Evolutionary conservation across 2,888 invertebrate genomes (phyloP).

Genomic region (Idaea aversata): DNA sequence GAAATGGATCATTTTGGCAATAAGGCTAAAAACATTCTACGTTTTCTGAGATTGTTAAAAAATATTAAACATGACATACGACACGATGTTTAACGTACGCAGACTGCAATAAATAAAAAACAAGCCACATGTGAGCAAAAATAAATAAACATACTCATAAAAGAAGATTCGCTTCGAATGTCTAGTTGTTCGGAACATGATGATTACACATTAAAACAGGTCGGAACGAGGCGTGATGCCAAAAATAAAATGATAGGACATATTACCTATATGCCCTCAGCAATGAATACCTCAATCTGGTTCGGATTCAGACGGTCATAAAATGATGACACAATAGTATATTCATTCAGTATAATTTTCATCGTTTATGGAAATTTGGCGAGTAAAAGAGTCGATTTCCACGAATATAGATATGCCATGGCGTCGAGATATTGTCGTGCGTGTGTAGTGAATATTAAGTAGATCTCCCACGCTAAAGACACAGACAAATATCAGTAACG

Average conservation of each 20-base stretch:
- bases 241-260: slow-evolving; percentile 47
- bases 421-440: slow-evolving; percentile 6
- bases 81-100: not conserved
- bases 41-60: not conserved
- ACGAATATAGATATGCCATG: slow-evolving; percentile 19
- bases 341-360: slow-evolving; percentile 17
- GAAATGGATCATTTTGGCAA: not conserved
- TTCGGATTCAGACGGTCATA: slow-evolving; percentile 9
- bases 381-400: slow-evolving; percentile 17
- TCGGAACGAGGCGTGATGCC: slow-evolving; percentile 47
- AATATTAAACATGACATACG: not conserved
- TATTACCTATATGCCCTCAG: slow-evolving; percentile 35
- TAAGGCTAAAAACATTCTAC: not conserved
- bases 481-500: slow-evolving; percentile 39
- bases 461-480: slow-evolving; percentile 44
- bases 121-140: slow-evolving; percentile 20
- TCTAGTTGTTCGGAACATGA: slow-evolving; percentile 31
- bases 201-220: slow-evolving; percentile 34
- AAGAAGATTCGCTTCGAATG: slow-evolving; percentile 36
- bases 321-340: slow-evolving; percentile 5
- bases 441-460: slow-evolving; percentile 32
- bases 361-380: slow-evolving; percentile 21
- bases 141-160: slow-evolving; percentile 26
- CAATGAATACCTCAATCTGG: slow-evolving; percentile 19
- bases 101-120: slow-evolving; percentile 1